Conservation (phyloP, 53 echinoderm and acorn worm species). For the Paracentrotus lividus region DNA sequence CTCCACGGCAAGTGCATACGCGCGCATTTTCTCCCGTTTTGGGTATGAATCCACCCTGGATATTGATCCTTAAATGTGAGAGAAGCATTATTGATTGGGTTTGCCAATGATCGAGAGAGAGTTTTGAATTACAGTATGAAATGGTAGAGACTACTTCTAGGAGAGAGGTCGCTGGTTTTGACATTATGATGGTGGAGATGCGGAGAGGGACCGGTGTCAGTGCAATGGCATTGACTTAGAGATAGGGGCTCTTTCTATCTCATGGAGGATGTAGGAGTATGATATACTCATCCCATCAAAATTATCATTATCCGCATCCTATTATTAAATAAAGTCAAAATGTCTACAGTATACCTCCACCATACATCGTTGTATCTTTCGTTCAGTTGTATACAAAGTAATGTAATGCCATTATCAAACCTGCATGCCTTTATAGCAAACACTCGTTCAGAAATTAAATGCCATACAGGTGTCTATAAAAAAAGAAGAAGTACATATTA, state of each 20-base stretch:
- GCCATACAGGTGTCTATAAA: no score
- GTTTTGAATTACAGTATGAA: constrained; percentile 55
- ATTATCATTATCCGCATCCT: no score
- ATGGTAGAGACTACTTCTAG: constrained; percentile 11
- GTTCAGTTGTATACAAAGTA: no score
- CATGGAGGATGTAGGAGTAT: neutral
- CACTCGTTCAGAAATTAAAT: no score
- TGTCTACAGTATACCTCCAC: no score
- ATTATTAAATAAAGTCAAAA: no score
- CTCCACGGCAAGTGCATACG: neutral
- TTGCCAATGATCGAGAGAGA: constrained; percentile 42
- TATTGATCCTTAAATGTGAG: constrained; percentile 57
- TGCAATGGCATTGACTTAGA: constrained; percentile 43
- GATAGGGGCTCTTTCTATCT: neutral
- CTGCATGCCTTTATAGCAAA: no score
- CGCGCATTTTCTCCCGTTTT: constrained; percentile 50
- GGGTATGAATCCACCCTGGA: constrained; percentile 25
- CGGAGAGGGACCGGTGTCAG: neutral
- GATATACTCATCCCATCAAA: no score
- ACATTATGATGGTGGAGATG: constrained; percentile 45
- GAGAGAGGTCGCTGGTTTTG: constrained; percentile 63
- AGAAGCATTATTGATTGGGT: constrained; percentile 46
- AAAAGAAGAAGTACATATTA: no score
- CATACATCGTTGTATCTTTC: no score
- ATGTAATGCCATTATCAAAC: no score